Base-by-base conservation (phyloP, 2,113 vertebrate genomes). In the Prolemur simus region DNA sequence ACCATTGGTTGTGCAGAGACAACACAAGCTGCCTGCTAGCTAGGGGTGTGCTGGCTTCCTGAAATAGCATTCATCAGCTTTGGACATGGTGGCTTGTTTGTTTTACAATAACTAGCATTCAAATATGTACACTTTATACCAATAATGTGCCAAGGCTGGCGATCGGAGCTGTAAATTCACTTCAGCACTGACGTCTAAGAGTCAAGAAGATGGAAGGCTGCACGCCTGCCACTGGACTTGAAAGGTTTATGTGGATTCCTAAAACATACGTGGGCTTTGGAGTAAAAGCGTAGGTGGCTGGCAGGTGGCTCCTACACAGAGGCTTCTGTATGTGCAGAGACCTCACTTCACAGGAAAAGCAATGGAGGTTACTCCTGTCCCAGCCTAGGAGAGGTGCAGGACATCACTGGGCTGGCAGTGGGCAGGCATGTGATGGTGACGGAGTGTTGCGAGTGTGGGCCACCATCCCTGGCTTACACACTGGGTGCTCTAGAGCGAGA, bases 111-210 rank as follows among this genome's bases (percentile, higher is more conserved):
- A 88, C 89, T 54, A 85, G n/a, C 37, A 80, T 47, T 95, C 84
- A 97, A 87, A 96, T 97, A 94, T 95, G 95, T 92, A 93, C 27
- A 94, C 87, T 88, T n/a, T 68, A 18, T 56, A 80, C 25, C 37
- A 80, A 14, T 27, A 60, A 82, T 15, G 34, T 56, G 76, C 90
- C 85, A 91, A 87, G 27, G 64, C 95, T 94, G 76, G 3, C 32
- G 39, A 82, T 0, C 88, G 52, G 56, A 90, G 74, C 47, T 83
- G 56, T 32, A 25, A 86, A 80, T 78, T 27, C 14, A 17, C 58
- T 69, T 90, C n/a, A 54, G 74, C 18, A 15, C 6, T 66, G 20
- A 78, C 10, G 1, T 68, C 34, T 77, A n/a, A 58, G 8, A 45
- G 32, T 86, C 11, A 87, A 45, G 47, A 85, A 94, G 76, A 82